Evolutionary conservation across 1,140 invertebrate genomes (phyloP).

Genomic region (Caenorhabditis brenneri): DNA sequence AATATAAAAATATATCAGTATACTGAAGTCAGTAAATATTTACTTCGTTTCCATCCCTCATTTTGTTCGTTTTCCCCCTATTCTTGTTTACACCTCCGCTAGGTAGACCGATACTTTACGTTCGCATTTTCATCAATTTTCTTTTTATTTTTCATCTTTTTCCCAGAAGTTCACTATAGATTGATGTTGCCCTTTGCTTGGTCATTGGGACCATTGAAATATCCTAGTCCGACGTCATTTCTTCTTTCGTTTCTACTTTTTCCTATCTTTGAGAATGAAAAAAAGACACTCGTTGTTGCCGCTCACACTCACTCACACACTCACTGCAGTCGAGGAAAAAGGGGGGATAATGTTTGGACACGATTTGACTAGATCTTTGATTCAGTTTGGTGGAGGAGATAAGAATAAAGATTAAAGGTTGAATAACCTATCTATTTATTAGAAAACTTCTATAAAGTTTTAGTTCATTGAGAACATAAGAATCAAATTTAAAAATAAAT

Average conservation of each 20-base stretch:
- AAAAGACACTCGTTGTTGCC: neutral
- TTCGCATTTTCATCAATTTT: neutral
- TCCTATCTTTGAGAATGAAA: neutral
- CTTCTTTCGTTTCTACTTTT: neutral
- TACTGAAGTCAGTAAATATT: constrained; percentile 19
- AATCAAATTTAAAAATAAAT: too few species aligned
- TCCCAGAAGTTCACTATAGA: neutral
- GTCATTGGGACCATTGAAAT: neutral
- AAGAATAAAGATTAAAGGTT: too few species aligned
- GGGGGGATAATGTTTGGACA: neutral
- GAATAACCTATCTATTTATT: too few species aligned
- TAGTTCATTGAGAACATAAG: too few species aligned
- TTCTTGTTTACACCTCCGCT: neutral
- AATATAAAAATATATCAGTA: too few species aligned
- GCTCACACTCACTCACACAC: neutral
- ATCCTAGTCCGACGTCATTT: neutral
- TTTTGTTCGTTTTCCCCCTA: neutral
- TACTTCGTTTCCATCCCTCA: neutral
- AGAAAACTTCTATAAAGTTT: too few species aligned
- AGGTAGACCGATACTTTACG: neutral
- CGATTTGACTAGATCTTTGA: neutral
- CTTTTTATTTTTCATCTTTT: neutral
- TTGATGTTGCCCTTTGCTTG: neutral
- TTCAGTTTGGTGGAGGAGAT: neutral
- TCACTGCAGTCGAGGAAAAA: neutral